These are phyloP conservation scores for Campaea margaritaria DNA, from an alignment of 2,888 invertebrate genomes.

Conservation along the genomic window DNA sequence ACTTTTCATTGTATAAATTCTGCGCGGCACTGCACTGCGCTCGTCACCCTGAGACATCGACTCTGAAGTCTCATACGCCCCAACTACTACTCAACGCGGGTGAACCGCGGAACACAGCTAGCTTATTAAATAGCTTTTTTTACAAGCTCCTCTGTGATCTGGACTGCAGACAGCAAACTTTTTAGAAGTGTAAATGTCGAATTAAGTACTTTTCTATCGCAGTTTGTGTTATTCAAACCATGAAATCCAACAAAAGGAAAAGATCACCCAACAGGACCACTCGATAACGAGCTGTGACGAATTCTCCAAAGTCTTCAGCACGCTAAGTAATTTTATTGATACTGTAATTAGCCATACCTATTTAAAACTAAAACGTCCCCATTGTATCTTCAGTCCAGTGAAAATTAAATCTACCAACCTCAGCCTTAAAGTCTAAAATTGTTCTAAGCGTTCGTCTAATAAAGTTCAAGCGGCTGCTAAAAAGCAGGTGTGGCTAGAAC, in stretches of 20 bases:
- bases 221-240: background rate
- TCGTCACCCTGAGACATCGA: too few relatives aligned
- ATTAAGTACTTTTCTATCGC: too few relatives aligned
- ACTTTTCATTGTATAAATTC: too few relatives aligned
- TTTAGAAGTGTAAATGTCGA: too few relatives aligned
- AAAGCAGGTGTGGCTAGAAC: conserved; percentile 74
- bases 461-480: conserved; percentile 32
- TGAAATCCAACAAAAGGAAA: background rate
- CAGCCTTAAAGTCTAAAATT: conserved; percentile 27
- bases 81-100: too few relatives aligned
- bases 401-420: background rate
- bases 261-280: background rate
- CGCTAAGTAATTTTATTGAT: conserved; percentile 37
- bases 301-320: conserved; percentile 27
- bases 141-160: too few relatives aligned
- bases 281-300: conserved; percentile 33
- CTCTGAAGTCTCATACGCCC: too few relatives aligned
- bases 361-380: conserved; percentile 27
- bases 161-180: too few relatives aligned
- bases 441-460: conserved; percentile 1
- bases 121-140: too few relatives aligned
- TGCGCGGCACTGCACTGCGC: too few relatives aligned
- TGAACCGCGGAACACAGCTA: too few relatives aligned
- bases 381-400: conserved; percentile 5
- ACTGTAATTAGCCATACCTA: conserved; percentile 35